Base-by-base conservation (phyloP, 2,113 vertebrate species). In the Cephalophus harveyi region DNA sequence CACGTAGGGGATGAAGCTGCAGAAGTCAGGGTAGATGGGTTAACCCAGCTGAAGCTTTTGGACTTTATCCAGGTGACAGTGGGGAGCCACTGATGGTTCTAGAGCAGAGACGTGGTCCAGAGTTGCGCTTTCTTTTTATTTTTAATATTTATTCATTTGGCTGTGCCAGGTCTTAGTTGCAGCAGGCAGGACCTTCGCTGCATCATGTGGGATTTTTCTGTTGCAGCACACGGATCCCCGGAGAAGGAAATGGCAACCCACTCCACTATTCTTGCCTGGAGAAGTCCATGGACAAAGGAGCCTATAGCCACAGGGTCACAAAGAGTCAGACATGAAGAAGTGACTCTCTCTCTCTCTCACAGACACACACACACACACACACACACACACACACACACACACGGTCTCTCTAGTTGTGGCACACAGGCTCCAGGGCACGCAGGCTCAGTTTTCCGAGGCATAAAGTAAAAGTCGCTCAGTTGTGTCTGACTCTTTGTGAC, bases 1-100 rank as follows among this genome's bases (percentile, higher is more conserved):
- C 25, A 2, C 17, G 0, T 1, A 40, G 19, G 21, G 33, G 14
- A 30, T 1, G 0, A 30, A 64, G 78, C 88, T 27, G 16, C n/a
- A n/a, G 48, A 50, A 82, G 62, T 64, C 36, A 3, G 6, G 67
- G 64, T 0, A 48, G 83, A 21, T 2, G 1, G 9, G 36, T 25
- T 21, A 16, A 36, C 74, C 40, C 57, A 40, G 52, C 13, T 1
- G 8, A 62, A 36, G 76, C 0, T 3, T 52, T 28, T 43, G 57
- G 48, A 36, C 60, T 87, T 27, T 3, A 3, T 7, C 13, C 48
- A 4, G 50, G 40, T 3, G 30, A 17, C 52, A 48, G 30, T 0
- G 1, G 60, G 85, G 57, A 87, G 81, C 50, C 91, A 59, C 0
- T 0, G 10, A 48, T 2, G 17, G 86, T 71, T 92, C 33, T 46